Evolutionary conservation across 2,888 invertebrate species (phyloP), one percentile per base, ranked within the genome.

Genomic region (Panopea generosa): DNA sequence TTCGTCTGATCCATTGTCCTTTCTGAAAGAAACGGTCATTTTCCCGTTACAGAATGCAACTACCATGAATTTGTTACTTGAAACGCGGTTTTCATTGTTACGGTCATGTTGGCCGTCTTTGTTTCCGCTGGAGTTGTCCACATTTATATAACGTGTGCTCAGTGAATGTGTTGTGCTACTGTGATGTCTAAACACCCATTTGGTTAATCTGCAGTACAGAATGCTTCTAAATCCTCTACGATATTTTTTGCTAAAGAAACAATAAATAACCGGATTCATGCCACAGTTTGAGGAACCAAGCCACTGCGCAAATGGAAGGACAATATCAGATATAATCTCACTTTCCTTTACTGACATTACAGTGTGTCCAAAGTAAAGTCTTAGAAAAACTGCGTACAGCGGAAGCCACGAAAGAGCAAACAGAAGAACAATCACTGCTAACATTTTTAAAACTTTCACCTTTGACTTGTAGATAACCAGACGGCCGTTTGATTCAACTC

Each of bases 231-330:
- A 98, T 3, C 98, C 98, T 75, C 96, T 95, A 3, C 98, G 94
- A 92, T 96, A 98, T 92, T 98, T 98, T 92, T 97, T 97, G 93
- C 98, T 98, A 94, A 98, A 97, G 93, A 97, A 98, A 1, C 97
- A 97, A 92, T 98, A 98, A 67, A 98, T 94, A 77, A 98, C 96
- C 0, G 98, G 98, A 93, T 98, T 98, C 89, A 98, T 97, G 94
- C 98, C 98, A 24, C 97, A 97, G 93, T 98, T 98, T 26, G 97
- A 97, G 0, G 97, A 95, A 2, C 98, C 98, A 55, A 98, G 93
- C 97, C 98, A 98, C 91, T 98, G 98, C 0, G 98, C 97, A 55
- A 98, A 94, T 6, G 98, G 98, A 16, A 96, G 96, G n/a, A 86
- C 77, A 1, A 86, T 68, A 22, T 77, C 97, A 97, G 97, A 92